phyloP scores from a whole-genome alignment of 92 coral and sea anemone species.

The Palythoa heliodiscus region DNA sequence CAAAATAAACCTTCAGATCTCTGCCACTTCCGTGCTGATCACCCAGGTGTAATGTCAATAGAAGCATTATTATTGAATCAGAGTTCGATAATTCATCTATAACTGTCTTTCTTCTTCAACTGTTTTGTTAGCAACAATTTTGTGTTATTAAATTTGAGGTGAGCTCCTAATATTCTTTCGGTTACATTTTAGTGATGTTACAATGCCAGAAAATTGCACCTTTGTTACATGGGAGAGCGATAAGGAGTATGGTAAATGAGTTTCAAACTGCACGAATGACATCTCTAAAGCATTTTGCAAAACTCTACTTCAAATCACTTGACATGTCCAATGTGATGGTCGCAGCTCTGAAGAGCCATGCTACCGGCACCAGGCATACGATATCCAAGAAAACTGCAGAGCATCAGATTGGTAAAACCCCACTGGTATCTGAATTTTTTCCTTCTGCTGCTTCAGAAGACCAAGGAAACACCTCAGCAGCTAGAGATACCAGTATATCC shows the following conservation, averaged over 20 bases:
- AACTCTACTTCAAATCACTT: no score
- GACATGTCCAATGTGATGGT: no score
- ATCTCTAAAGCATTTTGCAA: background rate
- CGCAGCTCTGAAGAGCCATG: no score
- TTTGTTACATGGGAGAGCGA: slow-evolving; percentile 8
- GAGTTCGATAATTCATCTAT: background rate
- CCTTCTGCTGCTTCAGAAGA: no score
- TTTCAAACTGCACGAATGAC: background rate
- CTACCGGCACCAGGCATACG: no score
- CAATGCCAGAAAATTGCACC: slow-evolving; percentile 28
- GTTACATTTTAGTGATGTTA: slow-evolving; percentile 1
- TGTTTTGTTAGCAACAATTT: background rate
- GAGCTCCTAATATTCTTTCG: slow-evolving; percentile 10
- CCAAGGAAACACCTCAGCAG: background rate
- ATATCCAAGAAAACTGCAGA: no score
- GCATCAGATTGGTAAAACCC: no score
- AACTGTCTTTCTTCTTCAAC: background rate
- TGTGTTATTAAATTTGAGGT: slow-evolving; percentile 1
- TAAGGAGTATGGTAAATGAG: background rate
- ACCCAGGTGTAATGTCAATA: slow-evolving; percentile 1
- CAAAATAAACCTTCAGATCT: background rate
- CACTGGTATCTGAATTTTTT: no score
- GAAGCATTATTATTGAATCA: background rate
- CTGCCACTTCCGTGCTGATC: background rate
- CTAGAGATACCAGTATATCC: background rate